Conservation (phyloP, 1,140 invertebrate genomes). For the Arion vulgaris region DNA sequence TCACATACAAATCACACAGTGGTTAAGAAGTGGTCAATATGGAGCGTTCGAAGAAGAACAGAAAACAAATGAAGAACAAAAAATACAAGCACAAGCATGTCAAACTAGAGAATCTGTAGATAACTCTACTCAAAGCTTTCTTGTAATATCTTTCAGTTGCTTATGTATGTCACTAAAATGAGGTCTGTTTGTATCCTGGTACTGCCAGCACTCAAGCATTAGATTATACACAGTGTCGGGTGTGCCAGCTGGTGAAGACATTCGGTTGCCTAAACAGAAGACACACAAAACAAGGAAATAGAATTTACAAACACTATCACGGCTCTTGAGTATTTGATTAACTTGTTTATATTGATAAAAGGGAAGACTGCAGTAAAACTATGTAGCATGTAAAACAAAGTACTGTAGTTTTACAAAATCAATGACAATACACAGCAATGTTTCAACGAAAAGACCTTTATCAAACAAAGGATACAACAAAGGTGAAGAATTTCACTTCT, state of each 20-base stretch:
- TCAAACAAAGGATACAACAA: no score
- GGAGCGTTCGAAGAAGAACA: no score
- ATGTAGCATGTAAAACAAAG: no score
- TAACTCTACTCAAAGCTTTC: conserved; percentile 30
- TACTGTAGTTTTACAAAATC: background rate
- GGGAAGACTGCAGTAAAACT: background rate
- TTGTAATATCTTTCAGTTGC: conserved; percentile 27
- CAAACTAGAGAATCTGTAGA: no score
- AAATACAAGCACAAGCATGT: no score
- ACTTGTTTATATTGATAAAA: background rate
- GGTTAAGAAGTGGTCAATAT: no score
- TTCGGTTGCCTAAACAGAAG: conserved; percentile 82
- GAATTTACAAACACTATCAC: background rate
- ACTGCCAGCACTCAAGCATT: conserved; percentile 95
- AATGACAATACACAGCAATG: no score
- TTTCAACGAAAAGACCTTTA: no score
- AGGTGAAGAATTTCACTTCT: no score
- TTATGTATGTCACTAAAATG: conserved; percentile 88
- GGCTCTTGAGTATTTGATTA: background rate
- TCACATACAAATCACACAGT: no score
- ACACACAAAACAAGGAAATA: background rate
- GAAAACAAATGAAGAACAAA: no score
- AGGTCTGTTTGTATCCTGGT: conserved; percentile 89
- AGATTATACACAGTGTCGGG: conserved; percentile 92
- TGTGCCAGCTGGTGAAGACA: conserved; percentile 90